These are phyloP conservation scores for Lamellibrachia satsuma DNA, from an alignment of 2,888 invertebrate species.

Conservation along the genomic window DNA sequence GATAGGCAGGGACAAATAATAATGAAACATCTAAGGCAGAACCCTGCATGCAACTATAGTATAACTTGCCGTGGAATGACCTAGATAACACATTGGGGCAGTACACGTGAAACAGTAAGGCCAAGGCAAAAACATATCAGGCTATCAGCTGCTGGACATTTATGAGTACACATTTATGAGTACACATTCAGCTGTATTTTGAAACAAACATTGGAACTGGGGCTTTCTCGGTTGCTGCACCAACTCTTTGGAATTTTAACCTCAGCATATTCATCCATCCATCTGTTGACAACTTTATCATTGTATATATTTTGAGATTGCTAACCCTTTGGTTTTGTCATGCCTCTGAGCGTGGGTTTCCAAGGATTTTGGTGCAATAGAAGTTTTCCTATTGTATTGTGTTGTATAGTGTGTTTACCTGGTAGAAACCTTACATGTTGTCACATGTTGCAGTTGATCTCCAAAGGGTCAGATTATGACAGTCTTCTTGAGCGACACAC, in stretches of 20 bases:
- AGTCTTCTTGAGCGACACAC: constrained; percentile 80
- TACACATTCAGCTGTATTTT: not conserved
- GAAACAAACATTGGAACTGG: not conserved
- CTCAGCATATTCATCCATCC: too few species aligned
- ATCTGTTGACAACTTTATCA: too few species aligned
- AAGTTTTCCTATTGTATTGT: too few species aligned
- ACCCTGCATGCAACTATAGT: not conserved
- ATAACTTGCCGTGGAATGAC: not conserved
- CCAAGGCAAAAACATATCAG: not conserved
- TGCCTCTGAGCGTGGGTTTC: not conserved
- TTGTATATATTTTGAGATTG: too few species aligned
- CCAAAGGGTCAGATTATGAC: constrained; percentile 87
- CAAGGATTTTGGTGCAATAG: not conserved
- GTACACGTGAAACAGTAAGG: not conserved
- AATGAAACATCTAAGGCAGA: not conserved
- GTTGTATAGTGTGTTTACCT: not conserved
- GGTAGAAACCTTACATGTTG: not conserved
- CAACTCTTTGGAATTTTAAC: not conserved
- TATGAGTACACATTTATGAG: not conserved
- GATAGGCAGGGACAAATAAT: not conserved
- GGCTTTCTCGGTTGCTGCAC: not conserved
- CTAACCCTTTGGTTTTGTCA: not conserved
- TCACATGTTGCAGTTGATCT: constrained; percentile 70
- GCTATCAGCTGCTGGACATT: not conserved
- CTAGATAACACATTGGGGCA: not conserved